A percentile compares a stretch with the other conserved stretches of the same genome.
phyloP scores from a whole-genome alignment of 2,797 vertebrate species.

The Tiaroga cobitis region DNA sequence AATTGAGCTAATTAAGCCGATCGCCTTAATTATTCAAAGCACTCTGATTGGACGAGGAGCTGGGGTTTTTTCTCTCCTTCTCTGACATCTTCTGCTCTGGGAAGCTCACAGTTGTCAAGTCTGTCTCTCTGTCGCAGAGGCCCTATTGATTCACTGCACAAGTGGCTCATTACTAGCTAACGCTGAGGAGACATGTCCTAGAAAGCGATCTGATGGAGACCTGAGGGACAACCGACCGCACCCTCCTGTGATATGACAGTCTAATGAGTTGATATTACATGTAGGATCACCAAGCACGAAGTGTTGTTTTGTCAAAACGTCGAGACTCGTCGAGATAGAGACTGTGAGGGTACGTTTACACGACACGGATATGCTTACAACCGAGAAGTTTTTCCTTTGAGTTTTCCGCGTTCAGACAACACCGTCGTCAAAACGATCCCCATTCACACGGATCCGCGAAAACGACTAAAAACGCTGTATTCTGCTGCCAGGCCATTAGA shows the following conservation, averaged over 20 bases:
- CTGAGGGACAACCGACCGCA: conserved; percentile 20
- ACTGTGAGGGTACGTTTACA: too few relatives aligned
- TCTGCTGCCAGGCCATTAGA: too few relatives aligned
- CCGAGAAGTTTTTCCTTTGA: too few relatives aligned
- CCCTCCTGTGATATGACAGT: conserved; percentile 6
- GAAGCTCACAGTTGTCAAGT: conserved; percentile 72
- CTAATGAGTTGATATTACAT: conserved; percentile 35
- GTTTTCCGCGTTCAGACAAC: too few relatives aligned
- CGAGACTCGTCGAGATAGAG: neutral
- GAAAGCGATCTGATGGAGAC: conserved; percentile 51
- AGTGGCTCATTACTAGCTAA: conserved; percentile 59
- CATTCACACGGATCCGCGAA: too few relatives aligned
- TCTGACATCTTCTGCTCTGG: conserved; percentile 73
- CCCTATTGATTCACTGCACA: conserved; percentile 43
- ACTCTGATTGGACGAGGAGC: conserved; percentile 78
- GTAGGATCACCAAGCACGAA: neutral
- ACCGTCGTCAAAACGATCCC: too few relatives aligned
- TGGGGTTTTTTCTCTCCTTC: conserved; percentile 68
- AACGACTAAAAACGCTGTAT: too few relatives aligned
- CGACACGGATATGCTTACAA: too few relatives aligned
- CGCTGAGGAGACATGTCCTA: conserved; percentile 37
- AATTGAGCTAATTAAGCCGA: conserved; percentile 91
- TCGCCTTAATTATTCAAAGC: conserved; percentile 91
- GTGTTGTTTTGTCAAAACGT: conserved; percentile 1
- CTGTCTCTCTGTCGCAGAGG: conserved; percentile 51